Evolutionary conservation across 2,888 invertebrate species (phyloP).

Genomic region (Dryobotodes eremita): DNA sequence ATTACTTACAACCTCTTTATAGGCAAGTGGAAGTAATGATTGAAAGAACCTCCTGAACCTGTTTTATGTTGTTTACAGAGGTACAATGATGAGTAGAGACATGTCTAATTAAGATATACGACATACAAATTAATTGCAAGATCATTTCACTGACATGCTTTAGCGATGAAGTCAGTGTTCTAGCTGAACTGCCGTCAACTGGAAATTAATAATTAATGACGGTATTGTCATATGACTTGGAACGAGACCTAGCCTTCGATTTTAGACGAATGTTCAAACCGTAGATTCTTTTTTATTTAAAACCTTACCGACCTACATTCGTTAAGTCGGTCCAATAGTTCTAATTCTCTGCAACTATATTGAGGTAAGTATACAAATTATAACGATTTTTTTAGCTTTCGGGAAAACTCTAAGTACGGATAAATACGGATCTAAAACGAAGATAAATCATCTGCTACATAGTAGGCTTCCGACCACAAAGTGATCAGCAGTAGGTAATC

Average conservation of each 20-base stretch:
- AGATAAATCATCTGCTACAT: not conserved
- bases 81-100: slow-evolving; percentile 38
- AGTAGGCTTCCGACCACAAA: slow-evolving; percentile 12
- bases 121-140: slow-evolving; percentile 74
- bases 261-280: not conserved
- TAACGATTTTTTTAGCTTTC: not conserved
- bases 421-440: not conserved
- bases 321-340: not conserved
- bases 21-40: slow-evolving; percentile 16
- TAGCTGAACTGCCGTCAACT: slow-evolving; percentile 75
- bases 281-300: not conserved
- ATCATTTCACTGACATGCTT: slow-evolving; percentile 74
- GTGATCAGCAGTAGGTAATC: slow-evolving; percentile 1
- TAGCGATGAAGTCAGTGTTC: slow-evolving; percentile 76
- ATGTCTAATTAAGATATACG: slow-evolving; percentile 73
- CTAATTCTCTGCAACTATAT: not conserved
- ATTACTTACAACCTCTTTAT: not conserved
- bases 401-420: not conserved
- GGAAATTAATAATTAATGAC: slow-evolving; percentile 73
- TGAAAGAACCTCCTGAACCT: slow-evolving; percentile 27
- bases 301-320: not conserved
- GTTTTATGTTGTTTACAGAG: slow-evolving; percentile 34
- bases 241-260: slow-evolving; percentile 1
- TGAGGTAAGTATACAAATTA: not conserved
- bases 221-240: slow-evolving; percentile 58